Evolutionary conservation across 1,140 invertebrate genomes (phyloP), one percentile per base, ranked within the genome.

Genomic region (Sinella curviseta): DNA sequence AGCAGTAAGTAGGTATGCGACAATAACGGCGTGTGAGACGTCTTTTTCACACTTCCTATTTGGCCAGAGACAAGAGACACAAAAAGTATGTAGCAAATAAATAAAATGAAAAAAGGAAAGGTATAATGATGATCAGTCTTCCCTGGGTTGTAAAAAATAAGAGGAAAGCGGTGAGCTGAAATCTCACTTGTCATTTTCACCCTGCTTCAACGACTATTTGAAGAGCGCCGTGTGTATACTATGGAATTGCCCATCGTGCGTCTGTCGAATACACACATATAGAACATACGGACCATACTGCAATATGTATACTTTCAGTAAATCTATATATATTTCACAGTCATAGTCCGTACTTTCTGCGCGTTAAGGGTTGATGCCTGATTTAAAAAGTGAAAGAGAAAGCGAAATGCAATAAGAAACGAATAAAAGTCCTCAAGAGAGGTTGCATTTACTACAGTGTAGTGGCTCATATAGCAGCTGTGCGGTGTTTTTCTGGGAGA

Each of bases 161-260:
- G 24, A 60, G 24, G 17, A 60, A 26, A 60, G 24, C n/a, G n/a
- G 24, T 17, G 24, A 60, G n/a, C 55, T 60, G 12, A 60, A 60
- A 60, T 60, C 55, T 60, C 55, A 60, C 55, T 60, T 60, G 55
- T 60, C 55, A 60, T 60, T 60, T 60, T 60, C 55, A 60, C 55
- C 55, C 55, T 14, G 24, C 24, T 60, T 60, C 55, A n/a, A 60
- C 55, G 55, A 60, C 55, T 60, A 60, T 24, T 26, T 48, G 39
- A 48, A 8, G 39, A 48, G 39, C 4, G 39, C 39, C 17, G 39
- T 8, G 39, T 48, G 39, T 17, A 48, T 8, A 17, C 17, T 48
- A n/a, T n/a, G n/a, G n/a, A n/a, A n/a, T n/a, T n/a, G n/a, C n/a
- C n/a, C n/a, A n/a, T n/a, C n/a, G n/a, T n/a, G n/a, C n/a, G n/a